phyloP scores from a whole-genome alignment of 1,140 invertebrate genomes.

The Pseudoatta argentina region DNA sequence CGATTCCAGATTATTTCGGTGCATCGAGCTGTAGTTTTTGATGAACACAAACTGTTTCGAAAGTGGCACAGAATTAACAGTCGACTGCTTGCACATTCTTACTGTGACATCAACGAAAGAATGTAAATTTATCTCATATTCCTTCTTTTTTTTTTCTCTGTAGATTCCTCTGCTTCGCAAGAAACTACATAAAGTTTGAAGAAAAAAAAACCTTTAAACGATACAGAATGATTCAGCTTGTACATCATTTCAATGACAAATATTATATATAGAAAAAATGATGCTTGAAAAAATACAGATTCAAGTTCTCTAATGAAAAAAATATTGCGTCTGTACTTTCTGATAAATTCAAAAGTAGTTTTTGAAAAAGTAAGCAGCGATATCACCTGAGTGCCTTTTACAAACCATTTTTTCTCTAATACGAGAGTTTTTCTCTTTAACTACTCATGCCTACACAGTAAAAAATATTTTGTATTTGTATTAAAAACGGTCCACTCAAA shows the following conservation, averaged over 20 bases:
- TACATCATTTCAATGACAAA: background rate
- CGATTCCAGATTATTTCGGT: conserved; percentile 68
- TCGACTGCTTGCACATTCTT: background rate
- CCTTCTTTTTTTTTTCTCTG: too few relatives aligned
- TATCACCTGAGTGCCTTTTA: too few relatives aligned
- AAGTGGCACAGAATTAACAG: conserved; percentile 4
- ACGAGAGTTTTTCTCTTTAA: background rate
- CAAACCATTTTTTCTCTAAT: background rate
- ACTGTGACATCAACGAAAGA: background rate
- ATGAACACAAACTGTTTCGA: conserved; percentile 60
- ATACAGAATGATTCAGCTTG: background rate
- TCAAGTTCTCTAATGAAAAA: background rate
- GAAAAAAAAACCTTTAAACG: conserved; percentile 3
- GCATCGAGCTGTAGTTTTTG: conserved; percentile 62
- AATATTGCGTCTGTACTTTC: background rate
- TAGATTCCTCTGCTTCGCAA: background rate
- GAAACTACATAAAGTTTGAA: background rate
- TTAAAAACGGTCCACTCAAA: too few relatives aligned
- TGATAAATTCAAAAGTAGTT: too few relatives aligned
- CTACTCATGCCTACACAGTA: background rate
- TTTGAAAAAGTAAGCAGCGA: too few relatives aligned
- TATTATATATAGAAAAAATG: background rate
- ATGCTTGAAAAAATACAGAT: background rate
- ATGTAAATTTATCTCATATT: background rate
- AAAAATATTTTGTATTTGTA: too few relatives aligned